These are phyloP conservation scores for Exephanes ischioxanthus DNA, from an alignment of 2,888 invertebrate species.

Conservation along the genomic window DNA sequence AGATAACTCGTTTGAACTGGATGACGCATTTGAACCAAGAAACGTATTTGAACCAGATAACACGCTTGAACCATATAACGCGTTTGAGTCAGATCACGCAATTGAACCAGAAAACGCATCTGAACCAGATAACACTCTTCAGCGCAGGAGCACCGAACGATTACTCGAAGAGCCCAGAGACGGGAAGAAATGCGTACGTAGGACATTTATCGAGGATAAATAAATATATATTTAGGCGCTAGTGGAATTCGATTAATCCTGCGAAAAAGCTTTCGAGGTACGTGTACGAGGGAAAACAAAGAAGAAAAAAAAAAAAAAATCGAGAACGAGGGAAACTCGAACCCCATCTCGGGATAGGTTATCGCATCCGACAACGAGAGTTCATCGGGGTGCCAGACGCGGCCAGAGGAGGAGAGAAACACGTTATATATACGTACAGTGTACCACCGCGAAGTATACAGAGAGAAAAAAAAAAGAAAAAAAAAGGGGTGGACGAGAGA, in stretches of 20 bases:
- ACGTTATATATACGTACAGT: slow-evolving; percentile 30
- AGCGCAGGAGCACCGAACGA: background rate
- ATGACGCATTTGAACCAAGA: too few relatives aligned
- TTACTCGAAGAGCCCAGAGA: background rate
- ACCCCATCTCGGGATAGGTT: slow-evolving; percentile 34
- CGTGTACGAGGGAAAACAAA: background rate
- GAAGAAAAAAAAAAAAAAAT: background rate
- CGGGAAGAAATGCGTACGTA: background rate
- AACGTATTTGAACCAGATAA: too few relatives aligned
- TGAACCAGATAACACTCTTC: background rate
- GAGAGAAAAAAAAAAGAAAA: slow-evolving; percentile 35
- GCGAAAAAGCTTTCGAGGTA: slow-evolving; percentile 17
- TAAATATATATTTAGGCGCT: background rate
- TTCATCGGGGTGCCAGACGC: slow-evolving; percentile 55
- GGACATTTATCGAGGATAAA: background rate
- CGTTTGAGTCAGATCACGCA: background rate
- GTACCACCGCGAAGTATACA: slow-evolving; percentile 22
- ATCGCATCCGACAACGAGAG: slow-evolving; percentile 52
- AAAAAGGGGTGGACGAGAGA: slow-evolving; percentile 41
- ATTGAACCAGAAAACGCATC: background rate
- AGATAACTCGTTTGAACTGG: too few relatives aligned
- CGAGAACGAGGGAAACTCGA: slow-evolving; percentile 25
- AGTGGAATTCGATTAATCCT: slow-evolving; percentile 29
- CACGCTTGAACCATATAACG: too few relatives aligned
- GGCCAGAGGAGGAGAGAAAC: slow-evolving; percentile 25